Percentiles rank a stretch among this genome's conserved stretches.
phyloP scores from a whole-genome alignment of 2,797 vertebrate genomes.

The Tokudaia tokunoshimensis region DNA sequence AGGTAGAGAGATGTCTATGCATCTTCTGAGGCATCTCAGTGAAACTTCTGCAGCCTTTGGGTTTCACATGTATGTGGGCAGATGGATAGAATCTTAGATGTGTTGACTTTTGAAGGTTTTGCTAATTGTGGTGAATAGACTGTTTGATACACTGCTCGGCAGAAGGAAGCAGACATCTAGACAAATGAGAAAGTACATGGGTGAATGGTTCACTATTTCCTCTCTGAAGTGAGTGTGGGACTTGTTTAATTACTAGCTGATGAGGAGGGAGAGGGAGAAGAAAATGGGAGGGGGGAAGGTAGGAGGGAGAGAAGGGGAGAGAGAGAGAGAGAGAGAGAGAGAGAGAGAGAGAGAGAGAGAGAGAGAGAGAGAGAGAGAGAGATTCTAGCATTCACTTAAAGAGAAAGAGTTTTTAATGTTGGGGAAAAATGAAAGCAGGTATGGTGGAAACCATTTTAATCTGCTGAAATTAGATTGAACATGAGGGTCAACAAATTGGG shows the following conservation, averaged over 20 bases:
- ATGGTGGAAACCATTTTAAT: not conserved
- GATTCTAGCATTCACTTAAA: not conserved
- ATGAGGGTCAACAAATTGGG: not conserved
- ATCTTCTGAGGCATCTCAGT: not conserved
- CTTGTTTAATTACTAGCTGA: conserved; percentile 25
- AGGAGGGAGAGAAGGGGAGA: not conserved
- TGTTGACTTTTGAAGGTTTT: not conserved
- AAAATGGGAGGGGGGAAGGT: too few species aligned
- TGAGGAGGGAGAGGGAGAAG: not conserved
- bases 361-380: not conserved
- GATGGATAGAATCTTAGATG: not conserved
- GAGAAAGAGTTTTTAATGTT: not conserved
- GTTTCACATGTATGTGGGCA: not conserved
- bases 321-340: not conserved
- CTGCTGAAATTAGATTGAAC: not conserved
- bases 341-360: not conserved
- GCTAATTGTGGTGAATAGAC: not conserved
- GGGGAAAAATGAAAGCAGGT: not conserved
- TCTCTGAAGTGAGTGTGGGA: not conserved
- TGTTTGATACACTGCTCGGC: not conserved
- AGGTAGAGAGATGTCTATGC: not conserved
- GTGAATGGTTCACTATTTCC: not conserved
- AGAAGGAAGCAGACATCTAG: conserved; percentile 47
- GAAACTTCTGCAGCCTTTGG: not conserved
- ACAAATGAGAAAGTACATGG: not conserved